Conservation (phyloP, 2,113 vertebrate species). For the Plecotus auritus region DNA sequence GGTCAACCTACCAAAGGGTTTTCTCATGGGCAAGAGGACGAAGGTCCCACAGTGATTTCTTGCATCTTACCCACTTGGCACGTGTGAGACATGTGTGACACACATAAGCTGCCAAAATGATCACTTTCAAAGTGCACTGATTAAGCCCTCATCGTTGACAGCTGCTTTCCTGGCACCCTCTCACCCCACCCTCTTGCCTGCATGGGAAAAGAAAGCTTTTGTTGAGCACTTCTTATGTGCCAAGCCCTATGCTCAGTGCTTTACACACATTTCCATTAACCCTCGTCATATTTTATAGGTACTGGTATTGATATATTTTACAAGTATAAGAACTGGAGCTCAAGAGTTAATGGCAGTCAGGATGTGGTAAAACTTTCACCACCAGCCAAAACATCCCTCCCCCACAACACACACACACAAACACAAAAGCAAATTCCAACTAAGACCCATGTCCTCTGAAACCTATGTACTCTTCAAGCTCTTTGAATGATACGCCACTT, state of each 20-base stretch:
- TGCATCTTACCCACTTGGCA: not conserved
- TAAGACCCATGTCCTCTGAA: not conserved
- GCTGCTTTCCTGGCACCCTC: not conserved
- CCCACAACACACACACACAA: no score
- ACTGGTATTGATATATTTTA: not conserved
- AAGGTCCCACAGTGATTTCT: not conserved
- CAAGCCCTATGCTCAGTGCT: not conserved
- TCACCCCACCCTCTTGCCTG: not conserved
- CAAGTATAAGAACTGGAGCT: not conserved
- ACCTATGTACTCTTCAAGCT: not conserved
- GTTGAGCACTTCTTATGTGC: not conserved
- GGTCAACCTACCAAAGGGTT: not conserved
- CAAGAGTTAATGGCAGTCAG: no score
- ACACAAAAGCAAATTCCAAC: not conserved
- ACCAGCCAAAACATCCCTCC: not conserved
- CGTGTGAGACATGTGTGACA: not conserved
- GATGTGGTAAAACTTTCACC: not conserved
- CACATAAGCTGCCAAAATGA: not conserved
- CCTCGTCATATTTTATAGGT: not conserved
- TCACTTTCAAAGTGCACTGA: not conserved
- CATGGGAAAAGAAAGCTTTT: not conserved
- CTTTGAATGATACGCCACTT: not conserved
- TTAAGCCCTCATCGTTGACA: not conserved
- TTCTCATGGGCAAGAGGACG: not conserved
- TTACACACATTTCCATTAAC: not conserved